phyloP scores from a whole-genome alignment of 2,888 invertebrate genomes.

The Spisula subtruncata region DNA sequence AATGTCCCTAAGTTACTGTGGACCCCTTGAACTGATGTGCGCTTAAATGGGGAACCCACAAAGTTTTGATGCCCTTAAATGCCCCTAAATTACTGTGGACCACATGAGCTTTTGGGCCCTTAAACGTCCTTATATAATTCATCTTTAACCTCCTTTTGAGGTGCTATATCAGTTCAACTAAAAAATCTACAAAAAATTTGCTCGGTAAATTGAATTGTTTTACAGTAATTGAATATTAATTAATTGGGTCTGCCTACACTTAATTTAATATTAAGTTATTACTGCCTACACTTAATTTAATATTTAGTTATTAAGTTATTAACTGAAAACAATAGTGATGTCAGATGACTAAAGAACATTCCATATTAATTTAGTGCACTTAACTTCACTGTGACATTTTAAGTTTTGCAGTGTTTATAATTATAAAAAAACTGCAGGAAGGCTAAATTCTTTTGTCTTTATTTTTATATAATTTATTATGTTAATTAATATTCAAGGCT shows the following conservation, averaged over 20 bases:
- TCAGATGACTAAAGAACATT: background rate
- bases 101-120: too few species aligned
- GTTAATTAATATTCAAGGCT: background rate
- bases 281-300: background rate
- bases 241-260: background rate
- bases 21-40: too few species aligned
- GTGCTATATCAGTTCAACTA: too few species aligned
- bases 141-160: too few species aligned
- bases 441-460: background rate
- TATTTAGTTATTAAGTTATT: too few species aligned
- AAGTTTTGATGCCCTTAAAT: too few species aligned
- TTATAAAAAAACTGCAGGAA: background rate
- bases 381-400: background rate
- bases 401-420: background rate
- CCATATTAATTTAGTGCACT: background rate
- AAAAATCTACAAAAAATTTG: too few species aligned
- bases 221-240: background rate
- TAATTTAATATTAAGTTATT: slow-evolving; percentile 17
- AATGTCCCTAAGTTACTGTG: too few species aligned
- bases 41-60: too few species aligned
- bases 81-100: too few species aligned
- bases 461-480: too few species aligned
- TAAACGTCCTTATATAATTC: too few species aligned
- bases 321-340: background rate
- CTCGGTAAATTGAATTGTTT: background rate